A percentile compares a stretch with the other conserved stretches of the same genome.
These are phyloP conservation scores for Platorchestia sp. DNA, from an alignment of 1,140 invertebrate genomes.

Conservation along the genomic window DNA sequence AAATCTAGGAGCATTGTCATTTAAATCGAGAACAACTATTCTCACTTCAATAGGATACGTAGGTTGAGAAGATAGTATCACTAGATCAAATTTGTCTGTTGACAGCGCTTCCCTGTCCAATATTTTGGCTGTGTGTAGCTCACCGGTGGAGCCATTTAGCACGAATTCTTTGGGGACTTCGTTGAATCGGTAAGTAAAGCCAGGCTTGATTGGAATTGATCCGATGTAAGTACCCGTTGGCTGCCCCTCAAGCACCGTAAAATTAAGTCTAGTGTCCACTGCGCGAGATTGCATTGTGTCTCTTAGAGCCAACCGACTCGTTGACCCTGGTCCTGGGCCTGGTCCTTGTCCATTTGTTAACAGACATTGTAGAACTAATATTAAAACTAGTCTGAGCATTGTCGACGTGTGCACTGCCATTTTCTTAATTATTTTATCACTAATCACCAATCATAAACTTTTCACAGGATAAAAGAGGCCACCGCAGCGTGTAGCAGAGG, in stretches of 20 bases:
- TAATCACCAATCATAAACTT: slow-evolving; percentile 41
- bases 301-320: slow-evolving; percentile 62
- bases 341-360: slow-evolving; percentile 69
- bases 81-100: slow-evolving; percentile 87
- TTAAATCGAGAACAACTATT: slow-evolving; percentile 87
- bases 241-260: slow-evolving; percentile 87
- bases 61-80: slow-evolving; percentile 90
- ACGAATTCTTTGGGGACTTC: slow-evolving; percentile 87
- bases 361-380: slow-evolving; percentile 68
- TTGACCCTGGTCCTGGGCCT: slow-evolving; percentile 67
- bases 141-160: slow-evolving; percentile 84
- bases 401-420: slow-evolving; percentile 47
- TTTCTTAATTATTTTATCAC: slow-evolving; percentile 10
- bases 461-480: slow-evolving; percentile 48
- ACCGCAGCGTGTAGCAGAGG: slow-evolving; percentile 54
- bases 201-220: slow-evolving; percentile 85
- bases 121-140: slow-evolving; percentile 84
- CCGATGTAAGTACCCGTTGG: slow-evolving; percentile 86
- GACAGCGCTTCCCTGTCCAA: slow-evolving; percentile 84
- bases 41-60: slow-evolving; percentile 94
- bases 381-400: slow-evolving; percentile 68
- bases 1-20: slow-evolving; percentile 91
- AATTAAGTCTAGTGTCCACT: slow-evolving; percentile 86
- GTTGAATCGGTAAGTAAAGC: slow-evolving; percentile 92
- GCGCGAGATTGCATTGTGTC: slow-evolving; percentile 87